Percentiles rank a stretch among this genome's conserved stretches.
Evolutionary conservation across 2,888 invertebrate genomes (phyloP).

Genomic region (Caenorhabditis macrosperma): DNA sequence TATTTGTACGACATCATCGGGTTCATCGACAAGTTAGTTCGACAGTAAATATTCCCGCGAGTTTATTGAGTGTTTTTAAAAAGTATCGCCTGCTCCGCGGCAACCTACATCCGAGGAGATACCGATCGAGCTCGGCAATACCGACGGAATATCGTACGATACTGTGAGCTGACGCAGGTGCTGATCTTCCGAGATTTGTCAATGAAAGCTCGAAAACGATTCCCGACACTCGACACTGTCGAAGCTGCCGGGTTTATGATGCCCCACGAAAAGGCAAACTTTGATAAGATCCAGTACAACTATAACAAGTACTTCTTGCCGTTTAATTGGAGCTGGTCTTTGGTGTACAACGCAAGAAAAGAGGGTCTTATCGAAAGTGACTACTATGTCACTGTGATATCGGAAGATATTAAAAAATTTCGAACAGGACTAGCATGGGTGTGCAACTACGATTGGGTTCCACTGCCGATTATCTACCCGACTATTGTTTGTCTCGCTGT

Average conservation of each 20-base stretch:
- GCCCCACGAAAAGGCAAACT: conserved; percentile 70
- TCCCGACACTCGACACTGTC: conserved; percentile 71
- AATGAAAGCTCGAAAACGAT: conserved; percentile 69
- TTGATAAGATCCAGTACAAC: conserved; percentile 72
- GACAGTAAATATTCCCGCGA: neutral
- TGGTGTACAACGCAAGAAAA: conserved; percentile 65
- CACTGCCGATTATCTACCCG: conserved; percentile 78
- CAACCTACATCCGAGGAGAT: conserved; percentile 72
- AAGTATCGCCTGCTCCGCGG: conserved; percentile 70
- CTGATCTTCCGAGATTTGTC: conserved; percentile 71
- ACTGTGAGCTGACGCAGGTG: conserved; percentile 69
- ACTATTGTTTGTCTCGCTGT: conserved; percentile 78
- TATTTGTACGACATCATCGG: conserved; percentile 71
- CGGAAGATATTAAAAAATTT: conserved; percentile 74
- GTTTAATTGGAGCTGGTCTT: conserved; percentile 71
- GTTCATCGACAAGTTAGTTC: conserved; percentile 70
- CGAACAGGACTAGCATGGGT: conserved; percentile 75
- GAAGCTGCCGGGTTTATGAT: conserved; percentile 74
- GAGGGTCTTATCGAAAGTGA: conserved; percentile 69
- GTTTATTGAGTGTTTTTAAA: conserved; percentile 6
- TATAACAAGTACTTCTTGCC: conserved; percentile 69
- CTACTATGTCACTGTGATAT: conserved; percentile 68
- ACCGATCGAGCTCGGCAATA: conserved; percentile 65
- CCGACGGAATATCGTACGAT: conserved; percentile 69
- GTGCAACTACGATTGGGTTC: conserved; percentile 79